These are phyloP conservation scores for Neodiprion fabricii DNA, from an alignment of 1,140 invertebrate species.

Conservation along the genomic window DNA sequence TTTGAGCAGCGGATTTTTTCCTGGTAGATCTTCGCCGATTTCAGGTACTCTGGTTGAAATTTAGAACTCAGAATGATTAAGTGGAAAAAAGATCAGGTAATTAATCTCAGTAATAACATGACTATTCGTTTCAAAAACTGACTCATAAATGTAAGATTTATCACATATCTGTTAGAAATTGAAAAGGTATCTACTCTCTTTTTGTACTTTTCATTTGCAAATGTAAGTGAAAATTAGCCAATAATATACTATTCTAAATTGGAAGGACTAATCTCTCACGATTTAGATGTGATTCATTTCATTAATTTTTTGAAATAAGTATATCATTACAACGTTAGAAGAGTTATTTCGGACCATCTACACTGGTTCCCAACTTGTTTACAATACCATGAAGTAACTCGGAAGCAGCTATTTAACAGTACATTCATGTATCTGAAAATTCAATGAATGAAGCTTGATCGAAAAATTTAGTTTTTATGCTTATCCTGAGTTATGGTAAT, in stretches of 20 bases:
- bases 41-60: constrained; percentile 78
- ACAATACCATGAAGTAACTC: neutral
- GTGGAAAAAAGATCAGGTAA: neutral
- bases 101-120: neutral
- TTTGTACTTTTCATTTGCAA: neutral
- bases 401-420: constrained; percentile 3
- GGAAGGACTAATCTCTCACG: neutral
- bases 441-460: constrained; percentile 28
- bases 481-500: constrained; percentile 13
- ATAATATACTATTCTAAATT: constrained; percentile 16
- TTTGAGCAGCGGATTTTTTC: constrained; percentile 77
- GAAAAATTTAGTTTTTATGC: constrained; percentile 18
- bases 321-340: too few species aligned
- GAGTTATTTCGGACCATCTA: too few species aligned
- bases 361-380: too few species aligned
- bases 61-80: constrained; percentile 4
- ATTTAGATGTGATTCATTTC: neutral
- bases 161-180: constrained; percentile 11
- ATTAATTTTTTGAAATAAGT: too few species aligned
- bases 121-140: constrained; percentile 8
- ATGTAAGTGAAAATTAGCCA: constrained; percentile 2
- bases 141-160: constrained; percentile 9
- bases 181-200: neutral
- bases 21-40: constrained; percentile 81
- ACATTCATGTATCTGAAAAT: constrained; percentile 9